Evolutionary conservation across 1,140 invertebrate genomes (phyloP).

Genomic region (Protaetia brevitarsis): DNA sequence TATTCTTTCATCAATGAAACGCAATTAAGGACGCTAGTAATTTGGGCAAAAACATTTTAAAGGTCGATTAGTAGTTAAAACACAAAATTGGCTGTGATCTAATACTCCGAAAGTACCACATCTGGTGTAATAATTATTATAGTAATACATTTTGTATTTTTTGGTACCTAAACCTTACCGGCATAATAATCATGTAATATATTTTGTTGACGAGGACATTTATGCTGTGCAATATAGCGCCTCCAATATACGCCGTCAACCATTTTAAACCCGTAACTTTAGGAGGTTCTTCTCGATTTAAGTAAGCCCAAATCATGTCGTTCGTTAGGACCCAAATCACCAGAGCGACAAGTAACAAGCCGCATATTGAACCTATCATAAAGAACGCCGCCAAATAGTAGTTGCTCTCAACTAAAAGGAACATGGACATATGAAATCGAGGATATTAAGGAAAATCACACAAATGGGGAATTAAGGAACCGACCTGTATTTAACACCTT

Average conservation of each 20-base stretch:
- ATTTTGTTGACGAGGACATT: conserved; percentile 6
- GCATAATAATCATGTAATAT: conserved; percentile 18
- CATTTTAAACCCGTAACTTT: background rate
- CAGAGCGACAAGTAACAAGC: background rate
- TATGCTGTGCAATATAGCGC: conserved; percentile 1
- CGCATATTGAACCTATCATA: background rate
- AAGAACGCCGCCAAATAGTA: conserved; percentile 17
- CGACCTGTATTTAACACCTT: background rate
- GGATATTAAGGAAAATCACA: no score
- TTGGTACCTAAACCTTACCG: no score
- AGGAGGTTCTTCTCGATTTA: background rate
- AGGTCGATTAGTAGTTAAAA: no score
- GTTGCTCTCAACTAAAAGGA: conserved; percentile 4
- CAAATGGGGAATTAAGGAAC: background rate
- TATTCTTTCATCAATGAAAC: no score
- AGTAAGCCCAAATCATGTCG: conserved; percentile 1
- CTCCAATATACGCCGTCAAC: background rate
- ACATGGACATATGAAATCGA: background rate
- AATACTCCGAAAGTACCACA: no score
- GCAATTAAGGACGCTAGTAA: no score
- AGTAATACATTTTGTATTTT: no score
- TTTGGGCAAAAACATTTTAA: no score
- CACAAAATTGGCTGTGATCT: no score
- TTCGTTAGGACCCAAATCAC: conserved; percentile 19
- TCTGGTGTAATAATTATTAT: no score